A percentile compares a stretch with the other conserved stretches of the same genome.
These are phyloP conservation scores for Vesta saturnalis DNA, from an alignment of 2,888 invertebrate species.

Conservation along the genomic window DNA sequence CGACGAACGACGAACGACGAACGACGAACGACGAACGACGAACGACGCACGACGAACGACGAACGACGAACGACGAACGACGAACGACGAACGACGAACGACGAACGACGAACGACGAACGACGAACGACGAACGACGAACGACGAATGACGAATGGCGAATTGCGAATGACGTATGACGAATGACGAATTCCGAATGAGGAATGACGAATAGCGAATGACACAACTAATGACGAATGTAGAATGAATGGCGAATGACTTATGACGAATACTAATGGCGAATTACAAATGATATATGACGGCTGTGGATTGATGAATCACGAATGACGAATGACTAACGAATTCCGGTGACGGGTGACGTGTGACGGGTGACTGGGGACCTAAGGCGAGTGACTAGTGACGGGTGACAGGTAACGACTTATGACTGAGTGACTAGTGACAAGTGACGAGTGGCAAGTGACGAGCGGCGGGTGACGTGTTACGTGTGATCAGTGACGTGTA, in stretches of 20 bases:
- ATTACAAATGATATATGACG: not conserved
- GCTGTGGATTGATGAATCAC: not conserved
- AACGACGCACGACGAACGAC: no score
- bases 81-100: no score
- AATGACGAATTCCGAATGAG: not conserved
- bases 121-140: no score
- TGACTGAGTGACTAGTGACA: not conserved
- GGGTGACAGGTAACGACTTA: not conserved
- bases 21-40: no score
- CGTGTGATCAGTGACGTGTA: not conserved
- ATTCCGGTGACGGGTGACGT: no score
- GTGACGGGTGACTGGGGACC: not conserved
- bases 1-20: no score
- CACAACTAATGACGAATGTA: not conserved
- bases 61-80: no score
- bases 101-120: no score
- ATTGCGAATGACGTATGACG: no score
- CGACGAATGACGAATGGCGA: no score
- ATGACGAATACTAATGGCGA: not conserved
- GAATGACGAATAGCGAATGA: not conserved
- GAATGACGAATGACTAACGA: not conserved
- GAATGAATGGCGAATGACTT: not conserved
- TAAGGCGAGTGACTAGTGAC: no score
- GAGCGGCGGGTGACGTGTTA: not conserved
- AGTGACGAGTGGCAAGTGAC: not conserved